Base-by-base conservation (phyloP, 2,797 vertebrate genomes). In the Iguana delicatissima region DNA sequence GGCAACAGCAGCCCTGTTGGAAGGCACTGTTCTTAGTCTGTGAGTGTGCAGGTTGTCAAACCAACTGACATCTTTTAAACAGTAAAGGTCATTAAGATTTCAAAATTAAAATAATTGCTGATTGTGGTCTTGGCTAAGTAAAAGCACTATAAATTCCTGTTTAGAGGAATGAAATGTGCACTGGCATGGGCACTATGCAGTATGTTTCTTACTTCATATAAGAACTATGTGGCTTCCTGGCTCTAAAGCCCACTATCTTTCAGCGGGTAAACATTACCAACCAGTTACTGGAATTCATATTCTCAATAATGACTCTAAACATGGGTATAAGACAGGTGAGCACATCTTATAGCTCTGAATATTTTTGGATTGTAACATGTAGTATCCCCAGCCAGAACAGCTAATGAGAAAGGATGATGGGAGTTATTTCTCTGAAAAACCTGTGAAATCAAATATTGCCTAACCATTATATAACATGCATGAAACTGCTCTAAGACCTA, bases 181-280 rank as follows among this genome's bases (percentile, higher is more conserved):
- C 86, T 91, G 74, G 69, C 57, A 4, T 29, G 38, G 64, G 73
- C 20, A 16, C 42, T 87, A 16, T 77, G 35, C 93, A 89, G 89
- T 95, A 93, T 95, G 93, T 91, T 96, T 90, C 86, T 95, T 91
- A 95, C 94, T 87, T 86, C 93, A 91, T 92, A 87, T 97, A 93
- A 80, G 87, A 95, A 92, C 92, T 38, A 0, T 42, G 24, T 14
- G 3, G 32, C 32, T 80, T 69, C 67, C 67, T 69, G 67, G 29
- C 67, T 32, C 22, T 67, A 64, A 84, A 29, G 12, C 14, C 38
- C 13, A 2, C 38, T 64, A 24, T 67, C 14, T 79, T 79, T 50
- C 42, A 16, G 42, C 16, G 29, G 10, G 1, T 69, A 4, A 69
- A 69, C 10, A 69, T 13, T 69, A 69, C 4, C 67, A 69, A 32